Percentiles rank a stretch among this genome's conserved stretches.
Evolutionary conservation across 2,888 invertebrate genomes (phyloP).

Genomic region (Isoperla grammatica): DNA sequence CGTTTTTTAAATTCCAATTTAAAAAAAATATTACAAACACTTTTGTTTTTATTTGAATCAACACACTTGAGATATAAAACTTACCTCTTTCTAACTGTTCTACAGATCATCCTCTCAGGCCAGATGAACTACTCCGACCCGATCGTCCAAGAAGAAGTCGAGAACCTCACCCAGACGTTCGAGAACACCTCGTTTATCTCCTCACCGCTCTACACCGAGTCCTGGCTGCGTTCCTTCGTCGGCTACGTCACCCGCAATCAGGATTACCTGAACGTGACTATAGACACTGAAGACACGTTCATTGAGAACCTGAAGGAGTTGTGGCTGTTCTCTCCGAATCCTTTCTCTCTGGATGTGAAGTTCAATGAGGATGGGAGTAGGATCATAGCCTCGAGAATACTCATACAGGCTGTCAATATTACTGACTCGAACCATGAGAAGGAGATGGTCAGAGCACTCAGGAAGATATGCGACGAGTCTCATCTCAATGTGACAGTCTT

Average conservation of each 20-base stretch:
- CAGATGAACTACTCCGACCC: slow-evolving; percentile 78
- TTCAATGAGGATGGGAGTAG: slow-evolving; percentile 68
- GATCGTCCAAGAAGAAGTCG: slow-evolving; percentile 67
- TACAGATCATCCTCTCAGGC: slow-evolving; percentile 74
- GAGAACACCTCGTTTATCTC: slow-evolving; percentile 73
- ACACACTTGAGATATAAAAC: no score
- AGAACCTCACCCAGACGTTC: slow-evolving; percentile 66
- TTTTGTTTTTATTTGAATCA: no score
- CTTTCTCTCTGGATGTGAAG: slow-evolving; percentile 77
- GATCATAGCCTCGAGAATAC: slow-evolving; percentile 77
- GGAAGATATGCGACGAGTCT: slow-evolving; percentile 69
- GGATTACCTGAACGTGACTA: slow-evolving; percentile 69
- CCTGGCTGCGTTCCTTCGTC: slow-evolving; percentile 79
- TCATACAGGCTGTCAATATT: slow-evolving; percentile 84
- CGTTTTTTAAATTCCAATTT: no score
- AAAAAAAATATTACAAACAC: no score
- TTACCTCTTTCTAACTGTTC: slow-evolving; percentile 30
- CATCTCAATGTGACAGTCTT: slow-evolving; percentile 84
- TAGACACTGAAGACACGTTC: slow-evolving; percentile 67
- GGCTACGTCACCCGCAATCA: slow-evolving; percentile 68
- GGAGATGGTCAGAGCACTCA: slow-evolving; percentile 78
- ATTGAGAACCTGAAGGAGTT: slow-evolving; percentile 70
- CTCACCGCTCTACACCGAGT: slow-evolving; percentile 75
- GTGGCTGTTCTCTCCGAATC: slow-evolving; percentile 72
- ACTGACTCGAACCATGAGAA: slow-evolving; percentile 87